These are phyloP conservation scores for Itoplectis maculator DNA, from an alignment of 2,888 invertebrate genomes.

Conservation along the genomic window DNA sequence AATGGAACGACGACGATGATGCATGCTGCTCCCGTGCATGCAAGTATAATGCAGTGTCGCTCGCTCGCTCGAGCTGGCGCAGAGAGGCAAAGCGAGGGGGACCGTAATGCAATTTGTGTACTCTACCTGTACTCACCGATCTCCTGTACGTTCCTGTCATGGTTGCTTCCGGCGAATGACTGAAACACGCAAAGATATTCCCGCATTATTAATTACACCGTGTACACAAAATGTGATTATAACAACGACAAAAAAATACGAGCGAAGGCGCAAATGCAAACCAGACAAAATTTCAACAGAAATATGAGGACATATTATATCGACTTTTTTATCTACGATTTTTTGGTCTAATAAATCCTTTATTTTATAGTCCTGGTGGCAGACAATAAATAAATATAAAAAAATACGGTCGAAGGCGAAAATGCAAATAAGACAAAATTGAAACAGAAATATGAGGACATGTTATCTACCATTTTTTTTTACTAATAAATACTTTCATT, in stretches of 20 bases:
- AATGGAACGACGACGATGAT: slow-evolving; percentile 40
- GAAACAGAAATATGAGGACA: too few species aligned
- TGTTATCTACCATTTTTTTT: background rate
- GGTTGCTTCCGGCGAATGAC: slow-evolving; percentile 87
- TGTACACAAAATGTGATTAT: too few species aligned
- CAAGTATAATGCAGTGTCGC: slow-evolving; percentile 3
- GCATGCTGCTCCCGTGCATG: slow-evolving; percentile 36
- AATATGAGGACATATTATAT: too few species aligned
- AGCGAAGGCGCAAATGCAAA: background rate
- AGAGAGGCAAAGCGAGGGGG: slow-evolving; percentile 52
- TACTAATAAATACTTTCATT: too few species aligned
- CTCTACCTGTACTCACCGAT: slow-evolving; percentile 85
- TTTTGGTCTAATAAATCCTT: too few species aligned
- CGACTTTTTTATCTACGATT: background rate
- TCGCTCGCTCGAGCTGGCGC: too few species aligned
- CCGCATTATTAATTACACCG: slow-evolving; percentile 23
- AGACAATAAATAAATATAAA: too few species aligned
- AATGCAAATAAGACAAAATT: too few species aligned
- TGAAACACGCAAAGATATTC: slow-evolving; percentile 82
- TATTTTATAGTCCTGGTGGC: too few species aligned
- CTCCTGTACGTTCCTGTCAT: slow-evolving; percentile 87
- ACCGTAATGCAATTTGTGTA: slow-evolving; percentile 68
- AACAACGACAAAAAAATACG: background rate
- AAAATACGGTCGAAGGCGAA: background rate
- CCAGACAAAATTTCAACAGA: too few species aligned